A percentile compares a stretch with the other conserved stretches of the same genome.
These are phyloP conservation scores for Tragelaphus scriptus DNA, from an alignment of 2,113 vertebrate species.

Conservation along the genomic window DNA sequence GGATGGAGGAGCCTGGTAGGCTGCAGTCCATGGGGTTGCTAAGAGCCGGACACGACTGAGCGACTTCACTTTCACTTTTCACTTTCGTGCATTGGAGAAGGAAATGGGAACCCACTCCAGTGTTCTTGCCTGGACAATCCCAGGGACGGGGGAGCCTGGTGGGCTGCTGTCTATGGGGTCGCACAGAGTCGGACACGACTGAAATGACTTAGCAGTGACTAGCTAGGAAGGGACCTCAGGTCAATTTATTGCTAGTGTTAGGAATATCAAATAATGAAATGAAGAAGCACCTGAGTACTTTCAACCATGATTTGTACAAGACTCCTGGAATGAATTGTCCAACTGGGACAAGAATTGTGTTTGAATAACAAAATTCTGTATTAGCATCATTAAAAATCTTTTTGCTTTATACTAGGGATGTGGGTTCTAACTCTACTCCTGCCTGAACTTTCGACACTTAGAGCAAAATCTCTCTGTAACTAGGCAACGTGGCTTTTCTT, in stretches of 20 bases:
- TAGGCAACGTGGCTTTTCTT: slow-evolving; percentile 39
- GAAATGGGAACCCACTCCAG: too few species aligned
- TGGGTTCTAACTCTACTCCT: slow-evolving; percentile 55
- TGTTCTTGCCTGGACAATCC: too few species aligned
- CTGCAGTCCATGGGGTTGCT: too few species aligned
- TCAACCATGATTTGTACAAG: not conserved
- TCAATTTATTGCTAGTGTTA: not conserved
- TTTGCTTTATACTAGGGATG: not conserved
- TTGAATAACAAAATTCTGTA: not conserved
- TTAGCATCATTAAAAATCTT: not conserved
- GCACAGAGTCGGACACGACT: too few species aligned
- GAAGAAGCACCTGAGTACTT: not conserved
- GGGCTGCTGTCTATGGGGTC: too few species aligned
- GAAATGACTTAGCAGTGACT: not conserved
- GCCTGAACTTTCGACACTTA: slow-evolving; percentile 21
- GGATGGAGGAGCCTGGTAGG: too few species aligned
- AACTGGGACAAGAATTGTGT: not conserved
- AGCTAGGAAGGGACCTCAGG: not conserved
- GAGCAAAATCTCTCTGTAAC: slow-evolving; percentile 51
- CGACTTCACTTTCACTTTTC: too few species aligned
- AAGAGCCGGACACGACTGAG: too few species aligned
- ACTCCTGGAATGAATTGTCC: not conserved
- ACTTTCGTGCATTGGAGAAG: too few species aligned
- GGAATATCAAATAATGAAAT: not conserved
- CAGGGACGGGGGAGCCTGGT: too few species aligned